Evolutionary conservation across 2,113 vertebrate genomes (phyloP).

Genomic region (Hyperopisus bebe): DNA sequence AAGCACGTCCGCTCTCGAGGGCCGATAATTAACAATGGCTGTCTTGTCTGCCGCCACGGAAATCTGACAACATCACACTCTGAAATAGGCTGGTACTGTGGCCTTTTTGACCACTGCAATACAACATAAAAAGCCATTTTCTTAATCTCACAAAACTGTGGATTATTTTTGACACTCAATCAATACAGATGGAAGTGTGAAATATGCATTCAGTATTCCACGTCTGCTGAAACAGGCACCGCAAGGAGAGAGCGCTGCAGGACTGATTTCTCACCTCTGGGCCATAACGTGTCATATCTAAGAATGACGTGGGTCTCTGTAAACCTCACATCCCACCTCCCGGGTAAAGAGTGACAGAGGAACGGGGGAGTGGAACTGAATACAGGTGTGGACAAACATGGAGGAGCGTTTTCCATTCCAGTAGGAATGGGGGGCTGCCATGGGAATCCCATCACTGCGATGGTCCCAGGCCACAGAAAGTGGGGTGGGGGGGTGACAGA

Average conservation of each 20-base stretch:
- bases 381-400: neutral
- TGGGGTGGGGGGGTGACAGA: neutral
- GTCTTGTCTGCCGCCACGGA: neutral
- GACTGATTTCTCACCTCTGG: neutral
- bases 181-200: neutral
- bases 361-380: neutral
- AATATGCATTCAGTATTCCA: neutral
- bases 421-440: neutral
- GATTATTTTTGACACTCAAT: neutral
- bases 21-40: neutral
- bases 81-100: neutral
- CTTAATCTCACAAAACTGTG: neutral
- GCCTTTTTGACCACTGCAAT: neutral
- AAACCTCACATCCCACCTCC: neutral
- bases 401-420: neutral
- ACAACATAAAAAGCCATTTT: neutral
- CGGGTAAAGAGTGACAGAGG: neutral
- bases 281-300: neutral
- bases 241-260: neutral
- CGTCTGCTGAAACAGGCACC: neutral
- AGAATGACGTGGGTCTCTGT: neutral
- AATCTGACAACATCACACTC: neutral
- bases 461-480: neutral
- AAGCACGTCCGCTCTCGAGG: neutral
- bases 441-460: slow-evolving; percentile 2